phyloP scores from a whole-genome alignment of 2,113 vertebrate species.

The Dasyornis broadbenti region DNA sequence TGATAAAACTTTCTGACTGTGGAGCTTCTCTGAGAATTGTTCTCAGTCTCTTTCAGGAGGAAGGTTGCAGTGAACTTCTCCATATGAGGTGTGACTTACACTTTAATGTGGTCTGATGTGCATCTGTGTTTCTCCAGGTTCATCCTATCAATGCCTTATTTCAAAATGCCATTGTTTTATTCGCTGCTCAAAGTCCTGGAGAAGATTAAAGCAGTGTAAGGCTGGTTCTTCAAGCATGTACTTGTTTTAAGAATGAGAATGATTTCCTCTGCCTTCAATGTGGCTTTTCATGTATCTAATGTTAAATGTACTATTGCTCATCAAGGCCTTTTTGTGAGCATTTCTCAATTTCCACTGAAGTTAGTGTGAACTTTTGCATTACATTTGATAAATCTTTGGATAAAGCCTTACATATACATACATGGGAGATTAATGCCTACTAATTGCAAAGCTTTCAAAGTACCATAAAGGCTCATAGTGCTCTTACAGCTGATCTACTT shows the following conservation, averaged over 20 bases:
- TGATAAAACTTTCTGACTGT: neutral
- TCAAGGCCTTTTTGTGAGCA: neutral
- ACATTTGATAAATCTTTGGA: neutral
- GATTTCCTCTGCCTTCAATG: neutral
- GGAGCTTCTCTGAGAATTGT: neutral
- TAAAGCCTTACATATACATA: neutral
- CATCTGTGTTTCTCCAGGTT: neutral
- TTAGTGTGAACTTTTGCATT: neutral
- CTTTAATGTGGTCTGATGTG: neutral
- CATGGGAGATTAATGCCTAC: neutral
- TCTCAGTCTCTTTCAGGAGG: neutral
- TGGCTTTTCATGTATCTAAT: fast-evolving
- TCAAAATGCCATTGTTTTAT: neutral
- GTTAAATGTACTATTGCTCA: neutral
- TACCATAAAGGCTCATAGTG: neutral
- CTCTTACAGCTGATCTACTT: neutral
- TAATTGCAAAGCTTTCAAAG: neutral
- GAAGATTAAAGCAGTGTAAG: neutral
- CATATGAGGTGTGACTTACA: fast-evolving
- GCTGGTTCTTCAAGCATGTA: neutral
- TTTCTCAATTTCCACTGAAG: neutral
- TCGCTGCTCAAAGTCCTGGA: neutral
- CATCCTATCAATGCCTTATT: neutral
- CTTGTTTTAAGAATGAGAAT: neutral
- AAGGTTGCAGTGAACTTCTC: neutral